Evolutionary conservation across 2,888 invertebrate genomes (phyloP).

Genomic region (Dendrolimus houi): DNA sequence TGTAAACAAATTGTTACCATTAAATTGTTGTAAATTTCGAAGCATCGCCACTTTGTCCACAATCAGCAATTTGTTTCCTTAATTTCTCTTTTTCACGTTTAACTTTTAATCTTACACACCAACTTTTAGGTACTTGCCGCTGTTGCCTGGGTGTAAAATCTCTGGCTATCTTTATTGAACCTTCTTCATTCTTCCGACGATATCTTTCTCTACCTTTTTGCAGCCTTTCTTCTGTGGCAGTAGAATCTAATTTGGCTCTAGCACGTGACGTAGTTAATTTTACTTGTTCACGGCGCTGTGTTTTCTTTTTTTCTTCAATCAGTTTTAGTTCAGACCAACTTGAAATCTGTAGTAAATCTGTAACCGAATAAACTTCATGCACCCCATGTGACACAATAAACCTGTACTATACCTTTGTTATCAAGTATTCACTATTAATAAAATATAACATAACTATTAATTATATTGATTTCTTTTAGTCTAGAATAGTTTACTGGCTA

Average conservation of each 20-base stretch:
- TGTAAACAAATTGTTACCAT: too few relatives aligned
- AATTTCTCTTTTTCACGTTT: not conserved
- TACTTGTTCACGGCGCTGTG: not conserved
- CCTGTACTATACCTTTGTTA: too few relatives aligned
- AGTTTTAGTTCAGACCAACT: not conserved
- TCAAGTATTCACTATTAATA: too few relatives aligned
- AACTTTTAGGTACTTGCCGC: not conserved
- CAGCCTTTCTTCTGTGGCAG: not conserved
- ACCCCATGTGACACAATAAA: too few relatives aligned
- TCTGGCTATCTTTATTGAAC: not conserved
- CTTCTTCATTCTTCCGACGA: not conserved
- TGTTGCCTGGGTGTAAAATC: not conserved
- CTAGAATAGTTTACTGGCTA: too few relatives aligned
- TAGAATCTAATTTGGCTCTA: not conserved
- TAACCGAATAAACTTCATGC: too few relatives aligned
- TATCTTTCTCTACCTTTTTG: not conserved
- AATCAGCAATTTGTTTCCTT: not conserved
- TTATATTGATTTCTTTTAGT: too few relatives aligned
- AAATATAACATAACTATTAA: too few relatives aligned
- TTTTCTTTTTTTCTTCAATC: not conserved
- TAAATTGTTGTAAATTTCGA: too few relatives aligned
- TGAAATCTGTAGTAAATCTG: not conserved
- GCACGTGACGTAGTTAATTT: not conserved
- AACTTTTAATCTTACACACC: not conserved
- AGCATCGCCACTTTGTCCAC: too few relatives aligned